Conservation (phyloP, 2,113 vertebrate genomes). For the Pungitius pungitius region DNA sequence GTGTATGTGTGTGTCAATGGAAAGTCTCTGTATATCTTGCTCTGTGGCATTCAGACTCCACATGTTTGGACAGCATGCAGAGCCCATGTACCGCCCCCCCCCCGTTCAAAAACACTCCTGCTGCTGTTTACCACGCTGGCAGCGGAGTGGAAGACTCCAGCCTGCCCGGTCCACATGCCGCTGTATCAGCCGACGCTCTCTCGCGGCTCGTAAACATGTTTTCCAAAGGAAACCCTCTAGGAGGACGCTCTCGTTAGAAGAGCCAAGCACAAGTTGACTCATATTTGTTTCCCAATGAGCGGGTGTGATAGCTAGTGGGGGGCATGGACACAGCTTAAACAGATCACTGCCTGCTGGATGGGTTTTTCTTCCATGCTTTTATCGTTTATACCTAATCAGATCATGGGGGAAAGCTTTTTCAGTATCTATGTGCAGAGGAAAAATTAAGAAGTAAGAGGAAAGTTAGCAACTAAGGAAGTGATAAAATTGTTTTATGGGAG, state of each 20-base stretch:
- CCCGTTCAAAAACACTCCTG: constrained; percentile 47
- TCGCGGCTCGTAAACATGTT: constrained; percentile 54
- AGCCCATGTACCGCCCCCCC: constrained; percentile 36
- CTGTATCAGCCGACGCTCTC: constrained; percentile 47
- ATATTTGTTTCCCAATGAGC: constrained; percentile 16
- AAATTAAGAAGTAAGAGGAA: background rate
- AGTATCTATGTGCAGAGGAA: background rate
- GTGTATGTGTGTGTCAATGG: constrained; percentile 21
- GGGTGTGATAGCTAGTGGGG: background rate
- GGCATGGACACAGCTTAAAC: background rate
- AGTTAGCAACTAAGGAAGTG: background rate
- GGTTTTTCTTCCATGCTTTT: background rate
- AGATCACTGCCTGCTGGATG: background rate
- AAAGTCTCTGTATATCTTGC: constrained; percentile 22
- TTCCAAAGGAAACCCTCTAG: constrained; percentile 27
- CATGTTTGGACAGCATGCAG: constrained; percentile 57
- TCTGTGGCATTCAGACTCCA: constrained; percentile 37
- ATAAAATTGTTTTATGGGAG: background rate
- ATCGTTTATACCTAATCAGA: background rate
- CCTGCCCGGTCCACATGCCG: constrained; percentile 38
- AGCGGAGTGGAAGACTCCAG: constrained; percentile 53
- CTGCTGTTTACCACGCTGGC: constrained; percentile 65
- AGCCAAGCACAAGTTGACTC: constrained; percentile 1
- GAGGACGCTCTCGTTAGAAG: constrained; percentile 28
- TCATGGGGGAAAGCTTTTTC: constrained; percentile 19